Conservation (phyloP, 1,140 invertebrate genomes). For the Campoletis sonorensis region DNA sequence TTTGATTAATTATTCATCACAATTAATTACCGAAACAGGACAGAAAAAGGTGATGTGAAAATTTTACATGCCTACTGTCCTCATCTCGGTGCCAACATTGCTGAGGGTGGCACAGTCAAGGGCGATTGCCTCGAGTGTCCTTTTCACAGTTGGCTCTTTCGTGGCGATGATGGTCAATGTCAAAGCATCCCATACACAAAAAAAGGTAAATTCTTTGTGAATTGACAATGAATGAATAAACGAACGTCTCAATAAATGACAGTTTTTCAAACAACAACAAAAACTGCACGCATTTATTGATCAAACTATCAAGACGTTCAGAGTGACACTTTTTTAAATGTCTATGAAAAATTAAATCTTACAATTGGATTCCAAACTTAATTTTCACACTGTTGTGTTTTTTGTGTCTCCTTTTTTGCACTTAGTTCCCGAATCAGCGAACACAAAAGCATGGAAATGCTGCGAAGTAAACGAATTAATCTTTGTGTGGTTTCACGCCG, state of each 20-base stretch:
- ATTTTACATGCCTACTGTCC: slow-evolving; percentile 92
- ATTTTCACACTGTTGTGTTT: too few species aligned
- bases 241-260: slow-evolving; percentile 16
- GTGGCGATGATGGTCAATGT: slow-evolving; percentile 84
- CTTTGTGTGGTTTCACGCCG: slow-evolving; percentile 91
- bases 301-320: too few species aligned
- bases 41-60: slow-evolving; percentile 79
- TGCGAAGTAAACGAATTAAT: slow-evolving; percentile 85
- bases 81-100: slow-evolving; percentile 92
- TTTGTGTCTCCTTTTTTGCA: too few species aligned
- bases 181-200: slow-evolving; percentile 82
- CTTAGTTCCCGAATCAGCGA: slow-evolving; percentile 79
- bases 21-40: slow-evolving; percentile 62
- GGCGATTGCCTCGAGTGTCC: slow-evolving; percentile 91
- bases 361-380: too few species aligned
- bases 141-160: slow-evolving; percentile 92
- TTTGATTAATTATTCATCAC: not conserved
- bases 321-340: too few species aligned
- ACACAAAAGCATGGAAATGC: slow-evolving; percentile 81
- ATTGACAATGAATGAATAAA: not conserved
- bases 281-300: too few species aligned
- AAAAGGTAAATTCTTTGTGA: slow-evolving; percentile 71
- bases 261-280: too few species aligned
- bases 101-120: slow-evolving; percentile 84
- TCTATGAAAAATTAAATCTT: too few species aligned